Conservation (phyloP, 2,888 invertebrate genomes). For the Mythimna vitellina region DNA sequence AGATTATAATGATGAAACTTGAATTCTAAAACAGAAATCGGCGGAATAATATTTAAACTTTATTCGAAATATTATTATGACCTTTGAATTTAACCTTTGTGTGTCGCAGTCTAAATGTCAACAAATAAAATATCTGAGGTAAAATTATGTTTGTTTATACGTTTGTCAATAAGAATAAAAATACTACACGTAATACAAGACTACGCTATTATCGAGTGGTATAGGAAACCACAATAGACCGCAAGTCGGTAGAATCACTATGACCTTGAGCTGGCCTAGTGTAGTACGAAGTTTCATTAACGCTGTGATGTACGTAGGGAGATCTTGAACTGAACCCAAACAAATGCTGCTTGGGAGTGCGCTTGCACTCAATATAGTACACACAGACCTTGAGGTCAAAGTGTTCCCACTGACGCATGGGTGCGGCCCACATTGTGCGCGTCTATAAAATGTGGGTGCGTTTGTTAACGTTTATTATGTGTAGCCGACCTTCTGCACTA, state of each 20-base stretch:
- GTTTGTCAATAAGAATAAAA: not conserved
- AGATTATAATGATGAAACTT: not conserved
- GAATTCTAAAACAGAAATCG: not conserved
- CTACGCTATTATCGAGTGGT: not conserved
- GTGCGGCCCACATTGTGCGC: not conserved
- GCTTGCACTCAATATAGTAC: not conserved
- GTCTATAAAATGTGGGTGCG: constrained; percentile 1
- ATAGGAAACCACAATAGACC: not conserved
- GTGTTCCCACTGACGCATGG: not conserved
- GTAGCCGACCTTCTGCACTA: not conserved
- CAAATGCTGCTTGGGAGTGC: not conserved
- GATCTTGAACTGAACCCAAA: not conserved
- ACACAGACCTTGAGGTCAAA: constrained; percentile 4
- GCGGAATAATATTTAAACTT: not conserved
- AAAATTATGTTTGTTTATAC: too few species aligned
- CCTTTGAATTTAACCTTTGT: not conserved
- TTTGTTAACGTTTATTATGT: not conserved
- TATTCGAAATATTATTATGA: too few species aligned
- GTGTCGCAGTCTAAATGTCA: not conserved
- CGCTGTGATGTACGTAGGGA: not conserved
- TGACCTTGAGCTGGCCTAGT: constrained; percentile 1
- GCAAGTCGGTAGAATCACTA: not conserved
- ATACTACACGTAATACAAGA: not conserved
- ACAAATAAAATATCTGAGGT: not conserved
- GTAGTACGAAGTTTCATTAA: not conserved